Conservation (phyloP, 2,113 vertebrate genomes). For the Brachirus orientalis region DNA sequence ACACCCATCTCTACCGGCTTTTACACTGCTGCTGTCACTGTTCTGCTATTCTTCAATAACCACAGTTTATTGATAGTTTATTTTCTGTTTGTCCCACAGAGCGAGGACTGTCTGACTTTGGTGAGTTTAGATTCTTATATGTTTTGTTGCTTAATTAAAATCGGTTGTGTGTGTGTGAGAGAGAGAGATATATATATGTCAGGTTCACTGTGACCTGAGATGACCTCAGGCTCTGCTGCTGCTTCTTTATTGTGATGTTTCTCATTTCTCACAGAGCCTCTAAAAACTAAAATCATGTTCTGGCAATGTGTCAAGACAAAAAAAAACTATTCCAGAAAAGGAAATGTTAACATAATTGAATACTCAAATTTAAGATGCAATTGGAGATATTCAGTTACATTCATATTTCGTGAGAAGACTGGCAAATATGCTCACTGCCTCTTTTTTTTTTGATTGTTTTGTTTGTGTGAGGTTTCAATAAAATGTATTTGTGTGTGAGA, state of each 20-base stretch:
- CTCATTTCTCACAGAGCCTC: neutral
- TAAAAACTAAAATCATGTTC: neutral
- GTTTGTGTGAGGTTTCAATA: too few species aligned
- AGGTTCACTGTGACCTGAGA: neutral
- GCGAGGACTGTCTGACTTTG: conserved; percentile 48
- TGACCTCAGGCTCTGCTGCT: neutral
- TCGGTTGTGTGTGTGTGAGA: too few species aligned
- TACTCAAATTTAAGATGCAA: too few species aligned
- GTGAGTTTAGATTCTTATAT: conserved; percentile 54
- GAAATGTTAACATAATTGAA: too few species aligned
- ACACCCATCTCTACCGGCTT: conserved; percentile 49
- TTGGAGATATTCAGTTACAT: too few species aligned
- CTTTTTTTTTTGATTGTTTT: too few species aligned
- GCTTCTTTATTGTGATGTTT: neutral
- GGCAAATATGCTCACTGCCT: too few species aligned
- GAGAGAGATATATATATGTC: neutral
- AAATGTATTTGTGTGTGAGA: too few species aligned
- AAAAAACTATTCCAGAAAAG: too few species aligned
- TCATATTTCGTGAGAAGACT: too few species aligned
- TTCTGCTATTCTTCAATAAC: neutral
- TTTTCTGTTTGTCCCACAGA: neutral
- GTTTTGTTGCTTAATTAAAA: neutral
- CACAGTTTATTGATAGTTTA: neutral
- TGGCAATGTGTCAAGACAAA: too few species aligned
- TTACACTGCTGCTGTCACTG: neutral